Evolutionary conservation across 2,888 invertebrate species (phyloP).

Genomic region (Drosophila testacea): DNA sequence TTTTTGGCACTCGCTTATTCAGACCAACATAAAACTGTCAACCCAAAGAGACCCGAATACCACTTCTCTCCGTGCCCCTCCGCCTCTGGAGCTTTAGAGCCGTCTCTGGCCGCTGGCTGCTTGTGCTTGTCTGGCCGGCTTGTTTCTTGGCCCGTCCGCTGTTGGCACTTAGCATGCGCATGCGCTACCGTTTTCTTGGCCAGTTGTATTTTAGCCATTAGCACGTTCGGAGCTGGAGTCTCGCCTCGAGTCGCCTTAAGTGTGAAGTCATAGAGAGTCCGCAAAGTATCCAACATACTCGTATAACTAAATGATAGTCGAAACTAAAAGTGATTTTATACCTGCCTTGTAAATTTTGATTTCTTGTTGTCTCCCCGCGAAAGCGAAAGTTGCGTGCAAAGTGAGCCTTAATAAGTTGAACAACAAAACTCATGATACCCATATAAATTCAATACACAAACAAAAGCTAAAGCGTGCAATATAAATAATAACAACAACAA

Average conservation of each 20-base stretch:
- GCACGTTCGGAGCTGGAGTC: constrained; percentile 80
- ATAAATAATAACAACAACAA: constrained; percentile 22
- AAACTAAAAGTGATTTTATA: constrained; percentile 63
- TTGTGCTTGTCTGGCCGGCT: constrained; percentile 22
- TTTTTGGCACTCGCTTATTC: constrained; percentile 46
- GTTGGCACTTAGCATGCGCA: constrained; percentile 70
- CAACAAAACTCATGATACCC: constrained; percentile 16
- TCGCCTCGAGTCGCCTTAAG: constrained; percentile 64
- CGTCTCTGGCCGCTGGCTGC: constrained; percentile 27
- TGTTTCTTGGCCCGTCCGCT: constrained; percentile 35
- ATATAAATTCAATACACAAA: constrained; percentile 31
- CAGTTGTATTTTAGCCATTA: constrained; percentile 84
- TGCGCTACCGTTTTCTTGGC: constrained; percentile 80
- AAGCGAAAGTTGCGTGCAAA: constrained; percentile 74
- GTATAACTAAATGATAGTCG: constrained; percentile 31
- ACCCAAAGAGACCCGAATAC: constrained; percentile 33
- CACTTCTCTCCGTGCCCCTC: constrained; percentile 2
- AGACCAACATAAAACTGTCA: constrained; percentile 60
- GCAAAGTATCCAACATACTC: constrained; percentile 28
- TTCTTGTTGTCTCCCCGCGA: constrained; percentile 45
- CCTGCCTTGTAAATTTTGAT: constrained; percentile 11
- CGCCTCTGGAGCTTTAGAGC: constrained; percentile 25
- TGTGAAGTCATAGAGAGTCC: constrained; percentile 48
- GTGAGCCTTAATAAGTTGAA: constrained; percentile 33
- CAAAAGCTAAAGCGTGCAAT: constrained; percentile 35